Percentiles rank a stretch among this genome's conserved stretches.
Evolutionary conservation across 1,140 invertebrate genomes (phyloP).

Genomic region (Eciton burchellii): DNA sequence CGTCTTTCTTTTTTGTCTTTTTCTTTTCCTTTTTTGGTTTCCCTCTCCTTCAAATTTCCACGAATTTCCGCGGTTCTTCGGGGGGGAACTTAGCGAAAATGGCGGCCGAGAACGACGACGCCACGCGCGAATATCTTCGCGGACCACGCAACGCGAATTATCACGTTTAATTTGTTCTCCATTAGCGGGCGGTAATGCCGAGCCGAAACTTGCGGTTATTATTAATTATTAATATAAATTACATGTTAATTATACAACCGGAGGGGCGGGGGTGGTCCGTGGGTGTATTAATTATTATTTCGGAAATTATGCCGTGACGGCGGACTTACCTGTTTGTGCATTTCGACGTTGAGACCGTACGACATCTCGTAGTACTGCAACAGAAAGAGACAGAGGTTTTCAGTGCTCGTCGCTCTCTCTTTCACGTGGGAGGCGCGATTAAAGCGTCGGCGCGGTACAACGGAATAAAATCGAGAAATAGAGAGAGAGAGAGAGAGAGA

Average conservation of each 20-base stretch:
- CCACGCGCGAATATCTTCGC: too few species aligned
- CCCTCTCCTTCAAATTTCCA: too few species aligned
- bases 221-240: too few species aligned
- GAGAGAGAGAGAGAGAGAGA: neutral
- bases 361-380: constrained; percentile 95
- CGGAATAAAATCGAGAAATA: neutral
- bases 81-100: too few species aligned
- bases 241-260: too few species aligned
- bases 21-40: too few species aligned
- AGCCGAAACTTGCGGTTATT: neutral
- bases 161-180: neutral
- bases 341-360: constrained; percentile 92
- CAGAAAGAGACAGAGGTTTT: constrained; percentile 75
- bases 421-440: constrained; percentile 16
- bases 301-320: neutral
- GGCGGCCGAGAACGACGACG: too few species aligned
- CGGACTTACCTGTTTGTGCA: constrained; percentile 92
- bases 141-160: neutral
- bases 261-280: neutral
- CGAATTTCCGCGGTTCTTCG: too few species aligned
- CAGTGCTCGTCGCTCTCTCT: neutral
- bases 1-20: too few species aligned
- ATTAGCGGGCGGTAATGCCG: neutral
- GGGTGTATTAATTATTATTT: constrained; percentile 29
- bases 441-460: constrained; percentile 7